Conservation (phyloP, 2,113 vertebrate species). For the Syngnathus scovelli region DNA sequence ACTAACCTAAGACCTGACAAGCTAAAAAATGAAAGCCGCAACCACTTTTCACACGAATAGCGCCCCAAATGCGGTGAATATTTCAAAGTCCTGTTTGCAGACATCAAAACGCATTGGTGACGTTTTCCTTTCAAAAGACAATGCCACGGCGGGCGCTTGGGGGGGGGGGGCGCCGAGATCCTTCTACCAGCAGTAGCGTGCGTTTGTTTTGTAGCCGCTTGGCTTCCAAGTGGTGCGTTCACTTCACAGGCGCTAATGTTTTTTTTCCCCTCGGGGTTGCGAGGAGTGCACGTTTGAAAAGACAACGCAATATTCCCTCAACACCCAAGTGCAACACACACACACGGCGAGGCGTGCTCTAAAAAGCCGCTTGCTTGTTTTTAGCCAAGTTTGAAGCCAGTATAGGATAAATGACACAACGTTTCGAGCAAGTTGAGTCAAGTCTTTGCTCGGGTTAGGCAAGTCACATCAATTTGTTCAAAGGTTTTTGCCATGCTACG, state of each 20-base stretch:
- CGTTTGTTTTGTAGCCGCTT: constrained; percentile 15
- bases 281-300: constrained; percentile 27
- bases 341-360: neutral
- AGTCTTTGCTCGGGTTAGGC: too few species aligned
- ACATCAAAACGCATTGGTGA: constrained; percentile 41
- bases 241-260: constrained; percentile 27
- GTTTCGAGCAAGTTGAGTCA: too few species aligned
- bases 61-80: constrained; percentile 48
- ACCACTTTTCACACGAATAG: constrained; percentile 33
- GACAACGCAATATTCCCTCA: constrained; percentile 26
- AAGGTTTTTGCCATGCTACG: neutral
- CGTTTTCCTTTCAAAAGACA: constrained; percentile 56
- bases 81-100: constrained; percentile 41
- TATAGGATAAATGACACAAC: too few species aligned
- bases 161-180: constrained; percentile 35
- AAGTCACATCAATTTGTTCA: too few species aligned
- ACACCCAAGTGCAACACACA: constrained; percentile 6
- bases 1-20: neutral
- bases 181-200: constrained; percentile 47
- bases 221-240: constrained; percentile 34
- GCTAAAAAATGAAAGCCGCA: constrained; percentile 33
- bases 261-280: constrained; percentile 14
- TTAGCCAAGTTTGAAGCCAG: too few species aligned
- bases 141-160: constrained; percentile 43
- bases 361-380: neutral